Percentiles rank a stretch among this genome's conserved stretches.
Conservation (phyloP, 2,888 invertebrate genomes). For the Atrina japonica region DNA sequence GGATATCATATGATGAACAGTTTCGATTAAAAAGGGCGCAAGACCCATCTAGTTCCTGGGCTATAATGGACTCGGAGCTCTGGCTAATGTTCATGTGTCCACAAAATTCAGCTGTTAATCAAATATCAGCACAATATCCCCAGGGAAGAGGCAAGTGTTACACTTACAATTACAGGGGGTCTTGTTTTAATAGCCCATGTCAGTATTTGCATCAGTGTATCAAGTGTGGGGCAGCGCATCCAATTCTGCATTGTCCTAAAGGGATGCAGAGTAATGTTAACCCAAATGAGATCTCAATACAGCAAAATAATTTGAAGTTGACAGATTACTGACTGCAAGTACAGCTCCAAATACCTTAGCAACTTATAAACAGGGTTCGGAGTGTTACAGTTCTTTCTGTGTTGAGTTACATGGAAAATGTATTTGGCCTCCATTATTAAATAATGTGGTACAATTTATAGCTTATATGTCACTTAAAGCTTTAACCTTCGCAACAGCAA, state of each 20-base stretch:
- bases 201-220: conserved; percentile 10
- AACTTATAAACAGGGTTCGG: not conserved
- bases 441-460: not conserved
- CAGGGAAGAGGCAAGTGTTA: conserved; percentile 6
- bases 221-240: conserved; percentile 10
- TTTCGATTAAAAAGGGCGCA: conserved; percentile 16
- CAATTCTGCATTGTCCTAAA: not conserved
- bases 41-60: conserved; percentile 27
- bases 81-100: conserved; percentile 19
- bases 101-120: not conserved
- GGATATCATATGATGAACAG: conserved; percentile 30
- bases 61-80: conserved; percentile 18
- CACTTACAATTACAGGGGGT: conserved; percentile 22
- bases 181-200: conserved; percentile 15
- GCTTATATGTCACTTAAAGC: not conserved
- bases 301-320: not conserved
- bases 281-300: not conserved
- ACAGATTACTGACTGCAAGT: not conserved
- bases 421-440: not conserved
- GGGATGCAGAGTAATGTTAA: not conserved
- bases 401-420: not conserved
- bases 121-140: not conserved
- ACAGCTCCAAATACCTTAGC: not conserved
- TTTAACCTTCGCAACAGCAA: conserved; percentile 2
- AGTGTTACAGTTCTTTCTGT: not conserved